phyloP scores from a whole-genome alignment of 2,797 vertebrate genomes.

The Cyprinella venusta region DNA sequence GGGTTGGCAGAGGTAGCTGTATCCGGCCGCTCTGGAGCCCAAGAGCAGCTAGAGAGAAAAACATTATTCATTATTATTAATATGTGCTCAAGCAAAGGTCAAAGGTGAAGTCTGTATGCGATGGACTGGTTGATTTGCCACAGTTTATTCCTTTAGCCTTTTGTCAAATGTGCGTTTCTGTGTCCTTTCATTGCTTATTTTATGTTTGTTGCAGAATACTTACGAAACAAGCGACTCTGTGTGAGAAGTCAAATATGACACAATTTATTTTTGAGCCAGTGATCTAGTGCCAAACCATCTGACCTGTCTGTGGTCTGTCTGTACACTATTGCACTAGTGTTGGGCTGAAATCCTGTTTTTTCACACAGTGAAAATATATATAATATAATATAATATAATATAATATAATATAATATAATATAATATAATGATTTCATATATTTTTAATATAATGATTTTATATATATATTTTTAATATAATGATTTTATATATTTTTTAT shows the following conservation, averaged over 20 bases:
- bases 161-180: background rate
- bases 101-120: background rate
- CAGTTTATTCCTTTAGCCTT: background rate
- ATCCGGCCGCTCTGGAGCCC: constrained; percentile 90
- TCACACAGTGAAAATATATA: too few relatives aligned
- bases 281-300: background rate
- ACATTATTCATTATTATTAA: background rate
- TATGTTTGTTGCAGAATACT: background rate
- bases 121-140: background rate
- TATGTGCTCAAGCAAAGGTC: background rate
- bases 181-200: background rate
- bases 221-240: constrained; percentile 20
- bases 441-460: too few relatives aligned
- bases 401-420: too few relatives aligned
- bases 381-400: too few relatives aligned
- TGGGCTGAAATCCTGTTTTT: background rate
- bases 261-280: background rate
- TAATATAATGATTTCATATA: too few relatives aligned
- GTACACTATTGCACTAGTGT: background rate
- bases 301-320: constrained; percentile 29
- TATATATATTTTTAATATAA: too few relatives aligned
- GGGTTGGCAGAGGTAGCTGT: constrained; percentile 96
- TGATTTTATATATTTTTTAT: too few relatives aligned
- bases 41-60: constrained; percentile 83
- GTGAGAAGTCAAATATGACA: constrained; percentile 19